Base-by-base conservation (phyloP, 1,140 invertebrate species). In the Brachionus manjavacas region DNA sequence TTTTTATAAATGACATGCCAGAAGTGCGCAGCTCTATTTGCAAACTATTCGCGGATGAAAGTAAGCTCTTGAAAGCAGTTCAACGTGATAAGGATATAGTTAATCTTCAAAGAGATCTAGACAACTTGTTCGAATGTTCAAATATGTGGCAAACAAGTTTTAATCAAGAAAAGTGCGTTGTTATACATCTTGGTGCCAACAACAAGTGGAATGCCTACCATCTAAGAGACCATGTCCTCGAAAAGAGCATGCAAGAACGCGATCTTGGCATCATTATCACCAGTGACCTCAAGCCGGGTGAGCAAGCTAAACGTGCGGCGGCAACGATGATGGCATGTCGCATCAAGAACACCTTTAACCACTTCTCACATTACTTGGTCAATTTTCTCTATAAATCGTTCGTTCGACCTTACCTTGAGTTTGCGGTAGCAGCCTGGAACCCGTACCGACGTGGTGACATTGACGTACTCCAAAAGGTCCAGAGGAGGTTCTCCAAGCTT, bases 11-110 rank as follows among this genome's bases (percentile, higher is more conserved):
- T 72, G 68, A 72, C 9, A 35, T 72, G 39, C 31, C 68, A 72
- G 68, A 55, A 55, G 49, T 55, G 49, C 20, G n/a, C 49, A 55
- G 49, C 49, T 55, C n/a, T 55, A 55, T 55, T 55, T 55, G 49
- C n/a, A 72, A 43, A 72, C 31, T 39, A 23, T 79, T 79, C 20
- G 74, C 74, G 28, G 74, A 79, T 79, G 74, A 79, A 2, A 41
- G 28, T 28, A 79, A 79, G 49, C n/a, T n/a, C n/a, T n/a, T n/a
- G n/a, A n/a, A n/a, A n/a, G n/a, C n/a, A n/a, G n/a, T n/a, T n/a
- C n/a, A n/a, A n/a, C n/a, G n/a, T n/a, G n/a, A n/a, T n/a, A n/a
- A n/a, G n/a, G n/a, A n/a, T n/a, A n/a, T n/a, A n/a, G n/a, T n/a
- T n/a, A n/a, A n/a, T n/a, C n/a, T n/a, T n/a, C n/a, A n/a, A 46